Percentiles rank a stretch among this genome's conserved stretches.
Conservation (phyloP, 2,888 invertebrate species). For the Acanthococcus lagerstroemiae region DNA sequence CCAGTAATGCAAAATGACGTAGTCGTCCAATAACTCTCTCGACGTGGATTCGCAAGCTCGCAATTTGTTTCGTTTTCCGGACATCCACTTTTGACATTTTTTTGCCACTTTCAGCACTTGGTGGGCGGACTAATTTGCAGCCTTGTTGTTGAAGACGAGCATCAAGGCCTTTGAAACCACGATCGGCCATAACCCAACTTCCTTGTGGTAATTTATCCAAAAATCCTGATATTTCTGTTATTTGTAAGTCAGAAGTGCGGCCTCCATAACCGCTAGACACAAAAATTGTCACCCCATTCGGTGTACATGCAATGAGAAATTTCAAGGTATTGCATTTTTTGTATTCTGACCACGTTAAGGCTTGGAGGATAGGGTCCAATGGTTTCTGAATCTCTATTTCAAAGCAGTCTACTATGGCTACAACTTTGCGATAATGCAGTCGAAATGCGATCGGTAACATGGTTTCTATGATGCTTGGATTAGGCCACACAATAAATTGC, state of each 20-base stretch:
- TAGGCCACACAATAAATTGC: constrained; percentile 30
- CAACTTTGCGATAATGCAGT: constrained; percentile 32
- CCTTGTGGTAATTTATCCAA: constrained; percentile 33
- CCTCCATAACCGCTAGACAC: constrained; percentile 40
- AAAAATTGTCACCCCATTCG: constrained; percentile 40
- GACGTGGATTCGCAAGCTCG: too few relatives aligned
- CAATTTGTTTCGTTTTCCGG: too few relatives aligned
- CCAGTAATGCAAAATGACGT: not conserved
- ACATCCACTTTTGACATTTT: too few relatives aligned
- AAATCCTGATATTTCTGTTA: constrained; percentile 35
- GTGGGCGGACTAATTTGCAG: constrained; percentile 34
- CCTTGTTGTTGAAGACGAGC: constrained; percentile 31
- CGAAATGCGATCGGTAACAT: constrained; percentile 30
- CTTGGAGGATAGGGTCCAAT: constrained; percentile 35
- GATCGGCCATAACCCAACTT: constrained; percentile 35
- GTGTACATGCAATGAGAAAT: constrained; percentile 37
- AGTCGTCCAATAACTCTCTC: not conserved
- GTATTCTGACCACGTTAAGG: too few relatives aligned
- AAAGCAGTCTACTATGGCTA: constrained; percentile 37
- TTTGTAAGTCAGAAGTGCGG: constrained; percentile 35
- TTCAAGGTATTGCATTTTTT: too few relatives aligned
- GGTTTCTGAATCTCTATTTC: constrained; percentile 39
- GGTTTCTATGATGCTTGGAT: not conserved
- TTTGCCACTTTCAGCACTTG: constrained; percentile 32
- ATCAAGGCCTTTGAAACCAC: constrained; percentile 36